Evolutionary conservation across 2,113 vertebrate genomes (phyloP).

Genomic region (Hucho hucho): DNA sequence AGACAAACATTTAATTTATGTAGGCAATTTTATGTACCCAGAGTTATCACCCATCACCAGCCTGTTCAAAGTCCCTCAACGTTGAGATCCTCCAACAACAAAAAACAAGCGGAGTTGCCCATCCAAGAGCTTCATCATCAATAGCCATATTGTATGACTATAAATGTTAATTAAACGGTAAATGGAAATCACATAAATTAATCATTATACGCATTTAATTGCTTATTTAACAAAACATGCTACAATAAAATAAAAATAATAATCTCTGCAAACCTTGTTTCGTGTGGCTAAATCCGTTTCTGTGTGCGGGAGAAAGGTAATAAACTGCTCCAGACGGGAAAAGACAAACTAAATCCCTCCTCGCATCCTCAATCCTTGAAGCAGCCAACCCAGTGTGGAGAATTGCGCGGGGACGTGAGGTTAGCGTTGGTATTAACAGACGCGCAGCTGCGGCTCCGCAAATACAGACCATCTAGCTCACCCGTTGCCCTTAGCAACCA

Average conservation of each 20-base stretch:
- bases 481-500: constrained; percentile 65
- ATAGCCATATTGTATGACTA: not conserved
- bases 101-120: not conserved
- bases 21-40: not conserved
- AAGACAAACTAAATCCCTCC: constrained; percentile 51
- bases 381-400: constrained; percentile 48
- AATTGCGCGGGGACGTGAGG: constrained; percentile 59
- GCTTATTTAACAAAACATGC: not conserved
- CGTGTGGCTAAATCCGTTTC: constrained; percentile 49
- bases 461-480: constrained; percentile 47
- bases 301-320: constrained; percentile 47
- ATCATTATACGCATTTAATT: not conserved
- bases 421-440: constrained; percentile 52
- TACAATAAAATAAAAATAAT: not conserved
- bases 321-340: constrained; percentile 56
- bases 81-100: constrained; percentile 6
- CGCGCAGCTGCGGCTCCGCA: constrained; percentile 44
- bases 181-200: not conserved
- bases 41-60: not conserved
- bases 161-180: not conserved
- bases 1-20: not conserved
- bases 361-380: constrained; percentile 53
- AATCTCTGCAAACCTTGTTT: constrained; percentile 48
- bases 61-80: not conserved
- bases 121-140: not conserved